These are phyloP conservation scores for Lycopodina hypogea DNA, from an alignment of 37 sponge, comb jelly and placozoan species.

Conservation along the genomic window DNA sequence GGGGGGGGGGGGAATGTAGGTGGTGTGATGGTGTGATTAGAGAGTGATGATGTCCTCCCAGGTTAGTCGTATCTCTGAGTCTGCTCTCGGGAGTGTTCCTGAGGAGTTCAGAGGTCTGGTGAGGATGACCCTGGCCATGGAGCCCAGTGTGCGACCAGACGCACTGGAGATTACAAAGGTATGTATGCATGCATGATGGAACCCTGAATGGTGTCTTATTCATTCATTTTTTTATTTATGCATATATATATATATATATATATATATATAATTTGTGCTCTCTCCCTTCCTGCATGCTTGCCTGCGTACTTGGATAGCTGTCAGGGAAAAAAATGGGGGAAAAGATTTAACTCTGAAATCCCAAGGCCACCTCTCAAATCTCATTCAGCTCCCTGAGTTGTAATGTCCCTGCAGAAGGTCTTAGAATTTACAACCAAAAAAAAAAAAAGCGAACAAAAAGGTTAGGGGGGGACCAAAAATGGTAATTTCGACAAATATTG, in stretches of 20 bases:
- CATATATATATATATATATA: background rate
- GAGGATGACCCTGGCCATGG: slow-evolving; percentile 49
- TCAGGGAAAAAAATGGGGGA: no score
- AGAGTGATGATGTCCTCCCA: slow-evolving; percentile 1
- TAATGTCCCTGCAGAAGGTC: no score
- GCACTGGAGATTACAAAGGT: slow-evolving; percentile 64
- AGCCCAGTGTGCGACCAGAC: slow-evolving; percentile 74
- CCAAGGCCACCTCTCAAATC: background rate
- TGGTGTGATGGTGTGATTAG: no score
- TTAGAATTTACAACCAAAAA: no score
- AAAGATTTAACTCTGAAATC: background rate
- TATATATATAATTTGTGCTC: background rate
- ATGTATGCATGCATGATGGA: background rate
- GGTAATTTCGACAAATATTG: no score
- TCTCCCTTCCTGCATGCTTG: no score
- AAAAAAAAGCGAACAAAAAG: no score
- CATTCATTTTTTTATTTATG: slow-evolving; percentile 12
- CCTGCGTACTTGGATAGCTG: no score
- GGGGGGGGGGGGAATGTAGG: no score
- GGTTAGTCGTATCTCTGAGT: slow-evolving; percentile 68
- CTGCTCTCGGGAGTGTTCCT: slow-evolving; percentile 52
- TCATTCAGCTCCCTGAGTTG: background rate
- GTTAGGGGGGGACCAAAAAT: no score
- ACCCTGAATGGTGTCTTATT: no score
- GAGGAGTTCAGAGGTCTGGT: slow-evolving; percentile 37